Conservation (phyloP, 2,797 vertebrate species). For the Sparidentex hasta region DNA sequence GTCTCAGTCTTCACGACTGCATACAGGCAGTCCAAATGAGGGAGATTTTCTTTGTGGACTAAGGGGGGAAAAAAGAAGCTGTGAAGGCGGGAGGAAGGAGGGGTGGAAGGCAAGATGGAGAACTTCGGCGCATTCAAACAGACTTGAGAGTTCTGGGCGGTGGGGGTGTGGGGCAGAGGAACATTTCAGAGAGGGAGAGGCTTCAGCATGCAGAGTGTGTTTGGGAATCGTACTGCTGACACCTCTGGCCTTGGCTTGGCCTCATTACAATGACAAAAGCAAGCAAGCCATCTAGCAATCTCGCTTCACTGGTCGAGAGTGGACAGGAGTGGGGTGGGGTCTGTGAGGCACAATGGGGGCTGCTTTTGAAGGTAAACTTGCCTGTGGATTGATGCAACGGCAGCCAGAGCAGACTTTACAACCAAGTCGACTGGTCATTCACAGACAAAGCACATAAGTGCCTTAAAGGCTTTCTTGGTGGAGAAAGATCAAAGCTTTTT, state of each 20-base stretch:
- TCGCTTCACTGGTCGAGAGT: conserved; percentile 50
- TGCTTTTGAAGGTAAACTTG: conserved; percentile 67
- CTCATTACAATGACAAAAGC: conserved; percentile 87
- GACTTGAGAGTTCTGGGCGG: conserved; percentile 43
- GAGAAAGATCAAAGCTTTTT: conserved; percentile 71
- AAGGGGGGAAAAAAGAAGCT: conserved; percentile 10
- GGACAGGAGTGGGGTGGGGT: conserved; percentile 39
- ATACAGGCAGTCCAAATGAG: conserved; percentile 64
- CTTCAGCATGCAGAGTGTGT: conserved; percentile 45
- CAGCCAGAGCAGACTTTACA: conserved; percentile 55
- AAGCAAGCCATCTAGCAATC: conserved; percentile 54
- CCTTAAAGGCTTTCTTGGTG: conserved; percentile 52
- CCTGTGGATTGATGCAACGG: conserved; percentile 51
- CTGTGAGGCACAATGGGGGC: conserved; percentile 63
- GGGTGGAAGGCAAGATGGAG: conserved; percentile 48
- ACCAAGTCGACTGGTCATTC: conserved; percentile 55
- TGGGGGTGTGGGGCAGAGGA: conserved; percentile 26
- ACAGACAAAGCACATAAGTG: conserved; percentile 56
- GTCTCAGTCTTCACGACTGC: conserved; percentile 59
- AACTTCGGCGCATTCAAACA: conserved; percentile 35
- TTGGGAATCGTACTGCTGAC: conserved; percentile 65
- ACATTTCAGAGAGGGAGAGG: conserved; percentile 39
- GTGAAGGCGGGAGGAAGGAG: conserved; percentile 31
- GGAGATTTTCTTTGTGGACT: conserved; percentile 66
- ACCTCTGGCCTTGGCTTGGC: conserved; percentile 79